Conservation (phyloP, 2,113 vertebrate genomes). For the Heterotis niloticus region DNA sequence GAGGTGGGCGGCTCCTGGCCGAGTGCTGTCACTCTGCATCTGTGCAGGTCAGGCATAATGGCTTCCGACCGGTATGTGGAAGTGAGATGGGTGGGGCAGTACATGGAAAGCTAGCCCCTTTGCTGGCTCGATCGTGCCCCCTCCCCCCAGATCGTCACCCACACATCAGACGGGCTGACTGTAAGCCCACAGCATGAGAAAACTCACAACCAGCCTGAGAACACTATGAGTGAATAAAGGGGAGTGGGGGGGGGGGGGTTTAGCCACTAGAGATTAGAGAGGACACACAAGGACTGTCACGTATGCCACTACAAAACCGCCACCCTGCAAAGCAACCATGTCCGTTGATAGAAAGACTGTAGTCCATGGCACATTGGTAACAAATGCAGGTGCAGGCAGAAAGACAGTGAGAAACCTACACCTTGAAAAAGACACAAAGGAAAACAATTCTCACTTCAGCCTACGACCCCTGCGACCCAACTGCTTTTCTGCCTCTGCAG, state of each 20-base stretch:
- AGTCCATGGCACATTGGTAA: background rate
- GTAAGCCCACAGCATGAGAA: background rate
- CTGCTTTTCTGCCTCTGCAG: constrained; percentile 21
- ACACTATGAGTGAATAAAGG: background rate
- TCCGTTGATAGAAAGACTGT: constrained; percentile 22
- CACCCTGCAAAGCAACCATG: constrained; percentile 13
- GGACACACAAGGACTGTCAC: background rate
- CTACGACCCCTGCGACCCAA: background rate
- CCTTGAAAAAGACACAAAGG: too few relatives aligned
- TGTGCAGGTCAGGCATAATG: background rate
- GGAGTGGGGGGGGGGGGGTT: too few relatives aligned
- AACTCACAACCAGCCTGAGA: background rate
- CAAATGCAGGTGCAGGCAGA: background rate
- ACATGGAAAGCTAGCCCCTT: too few relatives aligned
- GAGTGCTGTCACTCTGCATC: background rate
- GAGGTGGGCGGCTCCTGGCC: background rate
- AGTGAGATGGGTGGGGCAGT: background rate
- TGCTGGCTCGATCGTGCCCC: too few relatives aligned
- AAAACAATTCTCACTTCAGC: background rate
- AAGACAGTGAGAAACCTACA: background rate
- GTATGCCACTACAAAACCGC: background rate
- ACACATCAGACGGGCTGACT: background rate
- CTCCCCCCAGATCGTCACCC: background rate
- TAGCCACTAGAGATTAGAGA: background rate
- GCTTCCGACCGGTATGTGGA: background rate